Percentiles rank a stretch among this genome's conserved stretches.
These are phyloP conservation scores for Litoditis marina DNA, from an alignment of 2,888 invertebrate species.

Conservation along the genomic window DNA sequence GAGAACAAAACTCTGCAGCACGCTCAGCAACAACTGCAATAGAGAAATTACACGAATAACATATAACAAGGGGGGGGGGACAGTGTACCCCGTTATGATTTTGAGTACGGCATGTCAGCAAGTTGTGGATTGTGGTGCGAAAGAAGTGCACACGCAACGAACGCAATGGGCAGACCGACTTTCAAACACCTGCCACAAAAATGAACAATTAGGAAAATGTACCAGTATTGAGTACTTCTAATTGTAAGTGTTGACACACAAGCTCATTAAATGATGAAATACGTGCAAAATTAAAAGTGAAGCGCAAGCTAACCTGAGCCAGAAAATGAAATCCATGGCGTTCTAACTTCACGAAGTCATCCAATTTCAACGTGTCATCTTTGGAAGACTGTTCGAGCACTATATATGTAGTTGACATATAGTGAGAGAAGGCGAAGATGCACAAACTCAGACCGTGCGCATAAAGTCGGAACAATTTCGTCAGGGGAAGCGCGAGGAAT, in stretches of 20 bases:
- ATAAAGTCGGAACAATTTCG: constrained; percentile 65
- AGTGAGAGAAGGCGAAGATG: constrained; percentile 64
- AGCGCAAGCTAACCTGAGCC: constrained; percentile 33
- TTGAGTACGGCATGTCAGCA: too few species aligned
- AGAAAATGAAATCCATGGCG: constrained; percentile 53
- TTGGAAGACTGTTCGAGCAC: constrained; percentile 54
- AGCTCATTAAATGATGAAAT: neutral
- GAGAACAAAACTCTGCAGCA: constrained; percentile 62
- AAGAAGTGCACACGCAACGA: too few species aligned
- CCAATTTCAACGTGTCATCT: constrained; percentile 46
- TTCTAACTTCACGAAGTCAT: constrained; percentile 59
- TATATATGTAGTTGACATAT: constrained; percentile 64
- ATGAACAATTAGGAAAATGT: constrained; percentile 46
- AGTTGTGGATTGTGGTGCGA: too few species aligned
- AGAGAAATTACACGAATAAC: neutral
- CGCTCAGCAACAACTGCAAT: constrained; percentile 24
- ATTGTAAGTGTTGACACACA: constrained; percentile 17
- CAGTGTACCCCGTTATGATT: too few species aligned
- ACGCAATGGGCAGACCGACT: too few species aligned
- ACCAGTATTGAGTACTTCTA: constrained; percentile 43
- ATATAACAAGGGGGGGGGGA: too few species aligned
- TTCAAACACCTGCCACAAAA: too few species aligned
- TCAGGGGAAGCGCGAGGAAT: constrained; percentile 65
- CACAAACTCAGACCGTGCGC: constrained; percentile 65
- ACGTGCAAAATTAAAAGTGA: neutral